Evolutionary conservation across 2,797 vertebrate genomes (phyloP), one percentile per base, ranked within the genome.

Genomic region (Spizella passerina): DNA sequence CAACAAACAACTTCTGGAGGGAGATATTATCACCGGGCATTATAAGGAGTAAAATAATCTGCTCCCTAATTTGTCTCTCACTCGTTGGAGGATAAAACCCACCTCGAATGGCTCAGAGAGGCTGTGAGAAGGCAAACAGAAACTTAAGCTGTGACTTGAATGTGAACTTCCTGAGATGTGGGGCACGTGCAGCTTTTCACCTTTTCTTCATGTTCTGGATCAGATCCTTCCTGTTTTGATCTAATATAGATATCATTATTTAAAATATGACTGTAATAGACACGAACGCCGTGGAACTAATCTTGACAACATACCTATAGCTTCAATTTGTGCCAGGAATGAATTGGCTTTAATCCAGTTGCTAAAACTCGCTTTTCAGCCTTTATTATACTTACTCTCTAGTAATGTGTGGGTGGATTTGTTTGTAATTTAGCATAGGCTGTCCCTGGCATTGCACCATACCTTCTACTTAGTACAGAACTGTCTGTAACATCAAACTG

Each of bases 371-470:
- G 82, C 78, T 96, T 97, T 95, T 90, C 95, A 88, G 94, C 79
- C 90, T 94, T 91, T 89, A 85, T 95, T 91, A 38, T 59, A 94
- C 71, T 56, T 85, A 95, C 96, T 96, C 75, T 96, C 94, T 87
- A 96, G 91, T 93, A 96, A 96, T 71, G 85, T 82, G 96, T 94
- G 94, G 96, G 93, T 91, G 94, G 94, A 91, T 96, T 93, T 94
- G 87, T 95, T 88, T 87, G 90, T 82, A 85, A 59, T 94, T 91
- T 81, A 94, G 84, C 82, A 82, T 41, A 87, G 87, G 64, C 71
- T 85, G 93, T 89, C 60, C 61, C 76, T 85, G 96, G 93, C 96
- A 93, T 61, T 6, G 82, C 76, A 95, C 82, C 94, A 90, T 50
- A 46, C 34, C 70, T 85, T 6, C 29, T 87, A 81, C 56, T 57